Conservation (phyloP, 2,888 invertebrate species). For the Drosophila affinis region DNA sequence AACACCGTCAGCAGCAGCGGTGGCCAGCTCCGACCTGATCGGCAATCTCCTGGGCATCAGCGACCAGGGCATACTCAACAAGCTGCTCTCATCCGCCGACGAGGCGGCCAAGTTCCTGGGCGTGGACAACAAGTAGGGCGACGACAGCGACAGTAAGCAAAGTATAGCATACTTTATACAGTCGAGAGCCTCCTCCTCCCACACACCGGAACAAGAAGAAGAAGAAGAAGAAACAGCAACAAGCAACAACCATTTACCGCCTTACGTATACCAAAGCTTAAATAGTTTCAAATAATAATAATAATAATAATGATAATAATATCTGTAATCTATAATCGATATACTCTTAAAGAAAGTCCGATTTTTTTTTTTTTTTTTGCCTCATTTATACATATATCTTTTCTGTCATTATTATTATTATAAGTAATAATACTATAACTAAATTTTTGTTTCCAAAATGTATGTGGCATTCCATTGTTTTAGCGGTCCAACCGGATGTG, state of each 20-base stretch:
- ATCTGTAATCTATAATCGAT: background rate
- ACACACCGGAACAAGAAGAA: background rate
- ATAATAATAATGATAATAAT: slow-evolving; percentile 9
- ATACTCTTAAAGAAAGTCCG: slow-evolving; percentile 21
- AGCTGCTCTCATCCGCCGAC: slow-evolving; percentile 91
- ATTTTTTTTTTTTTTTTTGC: background rate
- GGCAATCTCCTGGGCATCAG: slow-evolving; percentile 95
- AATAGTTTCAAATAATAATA: slow-evolving; percentile 43
- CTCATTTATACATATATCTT: too few relatives aligned
- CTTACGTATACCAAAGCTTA: slow-evolving; percentile 72
- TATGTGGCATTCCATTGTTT: slow-evolving; percentile 18
- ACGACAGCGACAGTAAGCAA: too few relatives aligned
- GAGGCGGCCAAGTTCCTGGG: slow-evolving; percentile 95
- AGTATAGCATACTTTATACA: background rate
- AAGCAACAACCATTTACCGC: slow-evolving; percentile 44
- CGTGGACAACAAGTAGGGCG: slow-evolving; percentile 86
- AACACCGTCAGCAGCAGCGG: slow-evolving; percentile 36
- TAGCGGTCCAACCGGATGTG: slow-evolving; percentile 26
- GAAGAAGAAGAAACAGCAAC: slow-evolving; percentile 3
- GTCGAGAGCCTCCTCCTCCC: too few relatives aligned
- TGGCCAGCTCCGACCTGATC: slow-evolving; percentile 87
- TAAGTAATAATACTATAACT: background rate
- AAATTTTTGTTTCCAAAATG: slow-evolving; percentile 6
- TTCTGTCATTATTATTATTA: slow-evolving; percentile 21
- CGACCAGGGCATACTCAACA: slow-evolving; percentile 93